Conservation (phyloP, 2,113 vertebrate species). For the Cynocephalus volans region DNA sequence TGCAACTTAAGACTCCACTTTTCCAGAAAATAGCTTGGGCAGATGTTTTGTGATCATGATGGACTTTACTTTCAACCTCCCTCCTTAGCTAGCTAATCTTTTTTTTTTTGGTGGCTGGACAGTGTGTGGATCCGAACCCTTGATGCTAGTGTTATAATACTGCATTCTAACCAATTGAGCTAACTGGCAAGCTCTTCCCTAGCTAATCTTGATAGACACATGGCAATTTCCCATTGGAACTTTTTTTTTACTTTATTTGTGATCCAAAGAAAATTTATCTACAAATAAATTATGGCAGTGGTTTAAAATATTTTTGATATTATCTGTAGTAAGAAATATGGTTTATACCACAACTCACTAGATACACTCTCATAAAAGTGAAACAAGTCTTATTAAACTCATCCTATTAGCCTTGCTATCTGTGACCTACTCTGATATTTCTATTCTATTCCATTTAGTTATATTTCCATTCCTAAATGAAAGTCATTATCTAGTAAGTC, state of each 20-base stretch:
- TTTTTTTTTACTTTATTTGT: constrained; percentile 53
- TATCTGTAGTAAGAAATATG: constrained; percentile 17
- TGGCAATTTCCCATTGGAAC: constrained; percentile 3
- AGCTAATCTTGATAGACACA: constrained; percentile 11
- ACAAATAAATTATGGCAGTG: not conserved
- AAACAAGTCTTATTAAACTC: not conserved
- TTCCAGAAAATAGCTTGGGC: constrained; percentile 35
- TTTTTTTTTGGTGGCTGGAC: too few species aligned
- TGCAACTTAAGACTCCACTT: not conserved
- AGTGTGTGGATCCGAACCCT: too few species aligned
- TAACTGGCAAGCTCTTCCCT: not conserved
- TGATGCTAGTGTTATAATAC: too few species aligned
- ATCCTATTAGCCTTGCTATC: not conserved
- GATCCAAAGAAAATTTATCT: constrained; percentile 39
- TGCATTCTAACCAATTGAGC: too few species aligned
- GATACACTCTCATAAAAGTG: not conserved
- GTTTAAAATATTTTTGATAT: not conserved
- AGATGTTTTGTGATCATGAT: constrained; percentile 27
- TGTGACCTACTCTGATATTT: not conserved
- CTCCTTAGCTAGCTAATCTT: not conserved
- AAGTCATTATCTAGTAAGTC: not conserved
- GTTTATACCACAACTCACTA: not conserved
- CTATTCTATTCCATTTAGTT: not conserved
- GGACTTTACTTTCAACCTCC: not conserved
- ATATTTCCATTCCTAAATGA: not conserved